These are phyloP conservation scores for Eugnorisma glareosa DNA, from an alignment of 2,888 invertebrate species.

Conservation along the genomic window DNA sequence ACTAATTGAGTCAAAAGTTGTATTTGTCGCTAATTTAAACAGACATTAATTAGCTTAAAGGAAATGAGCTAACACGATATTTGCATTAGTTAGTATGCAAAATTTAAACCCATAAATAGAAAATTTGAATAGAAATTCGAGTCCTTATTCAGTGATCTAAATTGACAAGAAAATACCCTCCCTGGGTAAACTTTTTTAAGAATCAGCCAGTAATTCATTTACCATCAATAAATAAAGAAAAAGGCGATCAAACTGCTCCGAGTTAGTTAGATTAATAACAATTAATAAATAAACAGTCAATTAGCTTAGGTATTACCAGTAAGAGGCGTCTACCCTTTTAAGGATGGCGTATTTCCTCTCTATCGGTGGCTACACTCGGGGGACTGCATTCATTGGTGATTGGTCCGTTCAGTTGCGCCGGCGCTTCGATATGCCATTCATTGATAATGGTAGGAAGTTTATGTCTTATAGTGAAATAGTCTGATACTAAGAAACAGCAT, in stretches of 20 bases:
- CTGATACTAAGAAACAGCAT: not conserved
- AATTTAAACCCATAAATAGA: not conserved
- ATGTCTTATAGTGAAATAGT: conserved; percentile 7
- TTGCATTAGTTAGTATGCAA: not conserved
- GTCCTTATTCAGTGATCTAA: conserved; percentile 16
- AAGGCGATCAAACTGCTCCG: conserved; percentile 6
- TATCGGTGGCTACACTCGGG: conserved; percentile 59
- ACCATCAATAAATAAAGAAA: conserved; percentile 42
- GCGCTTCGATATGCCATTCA: conserved; percentile 58
- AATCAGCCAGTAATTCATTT: conserved; percentile 27
- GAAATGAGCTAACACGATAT: not conserved
- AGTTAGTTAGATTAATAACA: conserved; percentile 32
- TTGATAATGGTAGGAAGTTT: conserved; percentile 33
- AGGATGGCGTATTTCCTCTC: conserved; percentile 62
- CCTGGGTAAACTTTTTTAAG: conserved; percentile 1
- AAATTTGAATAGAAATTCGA: conserved; percentile 7
- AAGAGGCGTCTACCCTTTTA: conserved; percentile 62
- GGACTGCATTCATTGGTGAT: conserved; percentile 59
- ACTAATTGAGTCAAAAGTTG: conserved; percentile 10
- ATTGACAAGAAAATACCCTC: conserved; percentile 44
- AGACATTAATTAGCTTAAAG: not conserved
- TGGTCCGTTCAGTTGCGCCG: conserved; percentile 55
- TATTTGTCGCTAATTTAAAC: not conserved
- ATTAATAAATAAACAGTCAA: conserved; percentile 51
- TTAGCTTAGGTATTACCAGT: conserved; percentile 59